Evolutionary conservation across 2,888 invertebrate genomes (phyloP).

Genomic region (Ecdyonurus torrentis): DNA sequence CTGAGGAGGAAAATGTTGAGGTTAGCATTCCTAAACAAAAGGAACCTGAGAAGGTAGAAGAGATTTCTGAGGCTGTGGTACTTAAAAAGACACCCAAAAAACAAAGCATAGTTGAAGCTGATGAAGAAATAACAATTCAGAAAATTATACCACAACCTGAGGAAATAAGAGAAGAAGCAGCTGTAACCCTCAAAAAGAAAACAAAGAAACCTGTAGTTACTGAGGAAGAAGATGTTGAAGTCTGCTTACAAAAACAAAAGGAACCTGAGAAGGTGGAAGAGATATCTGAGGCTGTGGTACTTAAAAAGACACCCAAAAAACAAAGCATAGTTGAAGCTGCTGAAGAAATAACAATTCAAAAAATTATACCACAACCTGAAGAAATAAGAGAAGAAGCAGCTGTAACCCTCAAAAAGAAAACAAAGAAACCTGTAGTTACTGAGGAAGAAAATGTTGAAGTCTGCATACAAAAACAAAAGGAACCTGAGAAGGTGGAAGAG

Average conservation of each 20-base stretch:
- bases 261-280: too few relatives aligned
- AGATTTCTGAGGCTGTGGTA: slow-evolving; percentile 23
- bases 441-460: slow-evolving; percentile 9
- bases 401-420: slow-evolving; percentile 9
- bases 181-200: too few relatives aligned
- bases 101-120: slow-evolving; percentile 16
- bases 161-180: too few relatives aligned
- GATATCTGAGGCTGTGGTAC: too few relatives aligned
- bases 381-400: too few relatives aligned
- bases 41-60: slow-evolving; percentile 18
- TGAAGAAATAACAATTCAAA: too few relatives aligned
- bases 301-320: too few relatives aligned
- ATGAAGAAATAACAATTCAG: slow-evolving; percentile 6
- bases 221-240: slow-evolving; percentile 17
- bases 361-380: too few relatives aligned
- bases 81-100: slow-evolving; percentile 23
- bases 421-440: slow-evolving; percentile 9
- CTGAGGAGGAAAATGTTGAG: slow-evolving; percentile 20
- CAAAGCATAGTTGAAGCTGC: too few relatives aligned
- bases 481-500: too few relatives aligned
- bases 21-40: slow-evolving; percentile 18
- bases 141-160: too few relatives aligned
- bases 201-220: too few relatives aligned
- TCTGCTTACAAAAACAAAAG: neutral
- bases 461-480: slow-evolving; percentile 26